Percentiles rank a stretch among this genome's conserved stretches.
Evolutionary conservation across 2,113 vertebrate species (phyloP).

Genomic region (Zootoca vivipara): DNA sequence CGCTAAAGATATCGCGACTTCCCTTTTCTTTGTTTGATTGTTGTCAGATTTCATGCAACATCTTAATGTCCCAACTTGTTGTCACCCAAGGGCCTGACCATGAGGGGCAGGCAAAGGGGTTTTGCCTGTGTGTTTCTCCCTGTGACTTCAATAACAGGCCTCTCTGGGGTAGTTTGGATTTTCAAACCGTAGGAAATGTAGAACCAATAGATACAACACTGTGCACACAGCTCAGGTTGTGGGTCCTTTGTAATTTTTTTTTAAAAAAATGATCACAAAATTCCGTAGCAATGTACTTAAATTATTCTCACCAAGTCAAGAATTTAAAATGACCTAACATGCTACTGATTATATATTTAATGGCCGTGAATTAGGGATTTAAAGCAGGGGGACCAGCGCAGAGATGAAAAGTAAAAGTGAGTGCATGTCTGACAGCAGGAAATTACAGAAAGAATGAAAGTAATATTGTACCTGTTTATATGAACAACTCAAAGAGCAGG

Average conservation of each 20-base stretch:
- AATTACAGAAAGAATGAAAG: no score
- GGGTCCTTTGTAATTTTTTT: neutral
- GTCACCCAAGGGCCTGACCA: neutral
- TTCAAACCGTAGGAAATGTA: neutral
- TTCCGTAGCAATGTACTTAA: neutral
- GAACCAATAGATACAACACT: neutral
- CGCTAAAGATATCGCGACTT: slow-evolving; percentile 29
- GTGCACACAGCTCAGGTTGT: neutral
- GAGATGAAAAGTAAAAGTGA: no score
- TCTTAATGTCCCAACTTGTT: neutral
- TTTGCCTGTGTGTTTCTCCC: neutral
- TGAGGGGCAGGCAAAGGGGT: neutral
- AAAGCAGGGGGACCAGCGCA: no score
- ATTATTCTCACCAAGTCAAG: neutral
- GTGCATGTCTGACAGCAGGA: no score
- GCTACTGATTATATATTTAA: no score
- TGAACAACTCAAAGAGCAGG: no score
- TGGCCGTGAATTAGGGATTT: no score
- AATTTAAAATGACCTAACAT: no score
- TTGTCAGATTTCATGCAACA: neutral
- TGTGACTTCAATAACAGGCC: neutral
- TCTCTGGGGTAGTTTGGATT: neutral
- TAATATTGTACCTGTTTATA: no score
- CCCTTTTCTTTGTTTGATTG: slow-evolving; percentile 34
- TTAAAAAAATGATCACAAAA: neutral